Percentiles rank a stretch among this genome's conserved stretches.
phyloP scores from a whole-genome alignment of 2,797 vertebrate species.

The Triplophysa yarkandensis region DNA sequence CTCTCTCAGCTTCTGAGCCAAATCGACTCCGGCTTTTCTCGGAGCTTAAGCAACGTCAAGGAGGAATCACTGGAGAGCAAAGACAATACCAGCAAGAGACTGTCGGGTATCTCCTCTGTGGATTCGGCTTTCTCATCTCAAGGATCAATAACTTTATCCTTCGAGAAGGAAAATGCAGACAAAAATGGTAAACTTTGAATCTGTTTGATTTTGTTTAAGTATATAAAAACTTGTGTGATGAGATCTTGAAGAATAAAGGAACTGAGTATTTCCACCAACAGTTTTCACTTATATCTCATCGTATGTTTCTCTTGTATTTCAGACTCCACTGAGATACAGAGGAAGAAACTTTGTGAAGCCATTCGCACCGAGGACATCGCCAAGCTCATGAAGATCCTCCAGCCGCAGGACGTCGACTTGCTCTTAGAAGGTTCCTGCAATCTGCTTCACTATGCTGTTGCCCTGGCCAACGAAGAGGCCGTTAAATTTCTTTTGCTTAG shows the following conservation, averaged over 20 bases:
- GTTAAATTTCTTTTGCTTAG: constrained; percentile 94
- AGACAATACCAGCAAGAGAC: constrained; percentile 85
- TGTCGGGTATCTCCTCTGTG: constrained; percentile 94
- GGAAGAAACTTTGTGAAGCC: constrained; percentile 90
- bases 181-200: constrained; percentile 79
- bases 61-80: constrained; percentile 85
- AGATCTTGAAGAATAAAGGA: no score
- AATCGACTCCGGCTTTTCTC: constrained; percentile 91
- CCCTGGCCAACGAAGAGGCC: constrained; percentile 88
- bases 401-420: constrained; percentile 95
- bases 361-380: constrained; percentile 87
- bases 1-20: constrained; percentile 91
- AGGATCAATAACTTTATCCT: constrained; percentile 92
- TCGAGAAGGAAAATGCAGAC: constrained; percentile 87
- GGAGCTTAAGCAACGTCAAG: constrained; percentile 85
- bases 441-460: constrained; percentile 89
- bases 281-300: neutral
- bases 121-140: constrained; percentile 98
- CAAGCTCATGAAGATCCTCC: constrained; percentile 97
- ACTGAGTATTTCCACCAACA: no score
- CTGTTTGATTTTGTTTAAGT: no score
- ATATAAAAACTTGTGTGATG: no score
- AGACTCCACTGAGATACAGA: constrained; percentile 92
- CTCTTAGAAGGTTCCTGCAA: constrained; percentile 85
- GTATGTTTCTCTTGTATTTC: neutral